Evolutionary conservation across 35 echinoderm and acorn worm genomes (phyloP).

Genomic region (Patiria miniata): DNA sequence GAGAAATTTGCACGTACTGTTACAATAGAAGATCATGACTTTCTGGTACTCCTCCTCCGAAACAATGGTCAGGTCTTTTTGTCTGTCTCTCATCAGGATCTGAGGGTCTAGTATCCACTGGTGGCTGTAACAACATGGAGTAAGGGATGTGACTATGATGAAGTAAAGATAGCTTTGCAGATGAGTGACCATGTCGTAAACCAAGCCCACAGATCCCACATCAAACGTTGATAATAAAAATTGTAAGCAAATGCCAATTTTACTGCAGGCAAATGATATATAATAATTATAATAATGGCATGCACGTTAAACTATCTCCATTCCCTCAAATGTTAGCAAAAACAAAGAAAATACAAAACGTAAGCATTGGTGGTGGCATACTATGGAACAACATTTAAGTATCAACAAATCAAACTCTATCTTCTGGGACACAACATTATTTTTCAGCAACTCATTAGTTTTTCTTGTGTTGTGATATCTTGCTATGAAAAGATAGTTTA

Average conservation of each 20-base stretch:
- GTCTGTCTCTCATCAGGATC: slow-evolving; percentile 72
- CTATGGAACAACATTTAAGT: too few relatives aligned
- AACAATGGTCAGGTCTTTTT: slow-evolving; percentile 68
- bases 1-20: slow-evolving; percentile 49
- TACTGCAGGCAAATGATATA: neutral
- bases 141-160: neutral
- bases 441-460: too few relatives aligned
- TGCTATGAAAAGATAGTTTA: too few relatives aligned
- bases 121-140: slow-evolving; percentile 63
- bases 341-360: too few relatives aligned
- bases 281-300: neutral
- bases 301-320: neutral
- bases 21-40: slow-evolving; percentile 88
- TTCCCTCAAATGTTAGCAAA: too few relatives aligned
- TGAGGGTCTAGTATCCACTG: slow-evolving; percentile 94
- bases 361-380: too few relatives aligned
- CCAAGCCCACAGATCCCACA: neutral
- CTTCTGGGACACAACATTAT: too few relatives aligned
- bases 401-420: too few relatives aligned
- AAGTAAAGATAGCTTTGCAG: neutral
- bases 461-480: too few relatives aligned
- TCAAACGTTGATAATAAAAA: neutral
- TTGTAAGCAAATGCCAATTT: neutral
- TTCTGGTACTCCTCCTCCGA: slow-evolving; percentile 88
- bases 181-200: neutral